A percentile compares a stretch with the other conserved stretches of the same genome.
Conservation (phyloP, 2,113 vertebrate genomes). For the Microtus oregoni region DNA sequence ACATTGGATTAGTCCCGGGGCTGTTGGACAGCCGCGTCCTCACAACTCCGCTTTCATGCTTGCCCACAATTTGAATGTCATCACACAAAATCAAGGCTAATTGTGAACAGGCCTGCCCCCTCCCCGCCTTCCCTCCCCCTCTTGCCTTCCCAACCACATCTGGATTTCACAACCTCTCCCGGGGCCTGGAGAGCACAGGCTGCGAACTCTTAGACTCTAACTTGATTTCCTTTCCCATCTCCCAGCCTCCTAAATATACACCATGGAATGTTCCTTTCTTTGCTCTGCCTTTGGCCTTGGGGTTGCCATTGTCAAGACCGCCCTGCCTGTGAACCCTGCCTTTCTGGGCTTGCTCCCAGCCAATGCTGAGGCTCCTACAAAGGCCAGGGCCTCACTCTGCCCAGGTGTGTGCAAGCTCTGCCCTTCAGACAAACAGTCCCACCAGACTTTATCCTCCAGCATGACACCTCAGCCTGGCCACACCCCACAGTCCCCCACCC, state of each 20-base stretch:
- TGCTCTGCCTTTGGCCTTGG: conserved; percentile 27
- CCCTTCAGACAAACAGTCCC: background rate
- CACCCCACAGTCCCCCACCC: background rate
- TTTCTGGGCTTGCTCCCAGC: background rate
- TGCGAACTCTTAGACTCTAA: background rate
- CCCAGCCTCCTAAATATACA: background rate
- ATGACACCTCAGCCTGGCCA: background rate
- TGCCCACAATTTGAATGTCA: conserved; percentile 89
- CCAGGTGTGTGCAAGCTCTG: background rate
- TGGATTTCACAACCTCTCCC: conserved; percentile 90
- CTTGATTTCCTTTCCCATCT: conserved; percentile 11
- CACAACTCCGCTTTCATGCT: conserved; percentile 88
- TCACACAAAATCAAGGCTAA: conserved; percentile 93
- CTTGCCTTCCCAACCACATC: conserved; percentile 88
- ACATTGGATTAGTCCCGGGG: conserved; percentile 84
- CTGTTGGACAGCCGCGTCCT: conserved; percentile 80
- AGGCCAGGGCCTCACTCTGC: background rate
- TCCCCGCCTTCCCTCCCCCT: conserved; percentile 59
- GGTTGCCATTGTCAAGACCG: background rate
- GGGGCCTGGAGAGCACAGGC: conserved; percentile 68
- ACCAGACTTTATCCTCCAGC: background rate
- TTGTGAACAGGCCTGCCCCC: conserved; percentile 91
- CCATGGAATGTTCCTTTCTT: conserved; percentile 1
- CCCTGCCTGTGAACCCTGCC: background rate
- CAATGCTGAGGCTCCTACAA: background rate